Percentiles rank a stretch among this genome's conserved stretches.
Evolutionary conservation across 2,797 vertebrate genomes (phyloP).

Genomic region (Tangara arthus): DNA sequence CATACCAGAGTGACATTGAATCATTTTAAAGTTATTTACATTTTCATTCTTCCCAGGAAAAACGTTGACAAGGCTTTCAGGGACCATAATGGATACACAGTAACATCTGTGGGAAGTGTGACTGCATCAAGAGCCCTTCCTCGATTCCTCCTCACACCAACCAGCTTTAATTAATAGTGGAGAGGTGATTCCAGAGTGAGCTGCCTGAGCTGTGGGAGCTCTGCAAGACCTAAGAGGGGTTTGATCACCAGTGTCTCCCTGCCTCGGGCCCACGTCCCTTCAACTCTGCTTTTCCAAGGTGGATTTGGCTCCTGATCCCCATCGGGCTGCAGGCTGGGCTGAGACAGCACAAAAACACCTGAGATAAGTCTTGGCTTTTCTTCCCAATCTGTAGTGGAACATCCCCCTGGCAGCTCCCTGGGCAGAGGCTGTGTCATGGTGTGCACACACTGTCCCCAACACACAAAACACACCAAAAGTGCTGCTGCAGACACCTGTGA

Average conservation of each 20-base stretch:
- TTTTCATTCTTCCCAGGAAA: slow-evolving; percentile 74
- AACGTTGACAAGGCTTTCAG: slow-evolving; percentile 78
- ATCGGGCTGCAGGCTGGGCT: background rate
- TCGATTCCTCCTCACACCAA: background rate
- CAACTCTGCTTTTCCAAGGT: background rate
- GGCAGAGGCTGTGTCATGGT: fast-evolving
- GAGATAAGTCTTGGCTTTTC: background rate
- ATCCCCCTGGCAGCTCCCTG: background rate
- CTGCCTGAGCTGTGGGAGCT: background rate
- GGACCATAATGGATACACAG: background rate
- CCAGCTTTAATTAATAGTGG: slow-evolving; percentile 66
- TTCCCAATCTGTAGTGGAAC: background rate
- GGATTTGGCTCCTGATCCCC: background rate
- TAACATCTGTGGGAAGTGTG: background rate
- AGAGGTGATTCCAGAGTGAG: slow-evolving; percentile 58
- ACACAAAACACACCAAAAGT: fast-evolving
- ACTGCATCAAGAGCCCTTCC: slow-evolving; percentile 7
- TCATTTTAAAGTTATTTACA: slow-evolving; percentile 77
- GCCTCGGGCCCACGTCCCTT: background rate
- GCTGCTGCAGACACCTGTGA: background rate
- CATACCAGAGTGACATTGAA: slow-evolving; percentile 72
- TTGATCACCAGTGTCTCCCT: slow-evolving; percentile 5
- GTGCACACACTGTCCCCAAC: fast-evolving
- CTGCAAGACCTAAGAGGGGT: background rate
- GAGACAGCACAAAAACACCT: background rate